phyloP scores from a whole-genome alignment of 2,888 invertebrate species.

The Amblyjoppa fuscipennis region DNA sequence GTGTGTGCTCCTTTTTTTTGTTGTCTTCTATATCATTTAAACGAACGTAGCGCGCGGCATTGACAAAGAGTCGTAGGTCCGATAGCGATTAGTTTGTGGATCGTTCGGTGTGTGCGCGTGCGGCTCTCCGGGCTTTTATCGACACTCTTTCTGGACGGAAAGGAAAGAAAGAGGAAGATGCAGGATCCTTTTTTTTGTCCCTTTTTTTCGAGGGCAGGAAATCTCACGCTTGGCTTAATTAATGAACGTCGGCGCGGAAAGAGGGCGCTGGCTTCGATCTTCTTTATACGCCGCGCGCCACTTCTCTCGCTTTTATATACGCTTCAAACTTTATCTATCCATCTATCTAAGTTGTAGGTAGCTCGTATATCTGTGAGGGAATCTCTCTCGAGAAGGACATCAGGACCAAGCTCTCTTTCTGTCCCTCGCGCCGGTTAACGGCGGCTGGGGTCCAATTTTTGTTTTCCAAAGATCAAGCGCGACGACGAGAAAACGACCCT shows the following conservation, averaged over 20 bases:
- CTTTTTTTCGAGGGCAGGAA: conserved; percentile 73
- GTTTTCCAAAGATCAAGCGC: conserved; percentile 55
- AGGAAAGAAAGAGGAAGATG: conserved; percentile 60
- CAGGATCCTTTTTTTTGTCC: conserved; percentile 39
- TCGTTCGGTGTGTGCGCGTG: conserved; percentile 61
- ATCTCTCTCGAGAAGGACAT: conserved; percentile 49
- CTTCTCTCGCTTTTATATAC: conserved; percentile 45
- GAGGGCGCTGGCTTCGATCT: conserved; percentile 67
- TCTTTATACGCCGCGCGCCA: conserved; percentile 68
- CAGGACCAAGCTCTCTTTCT: conserved; percentile 11
- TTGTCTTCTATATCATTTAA: conserved; percentile 45
- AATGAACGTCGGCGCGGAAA: conserved; percentile 79
- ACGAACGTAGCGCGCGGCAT: conserved; percentile 56
- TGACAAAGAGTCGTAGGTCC: conserved; percentile 61
- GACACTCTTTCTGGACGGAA: conserved; percentile 57
- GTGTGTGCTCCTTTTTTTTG: conserved; percentile 18
- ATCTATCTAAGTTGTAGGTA: conserved; percentile 61
- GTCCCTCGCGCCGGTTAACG: conserved; percentile 4
- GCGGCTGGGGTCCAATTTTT: conserved; percentile 19
- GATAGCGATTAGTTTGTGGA: conserved; percentile 73
- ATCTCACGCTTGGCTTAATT: conserved; percentile 84
- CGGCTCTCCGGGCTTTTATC: conserved; percentile 60
- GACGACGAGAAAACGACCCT: conserved; percentile 14
- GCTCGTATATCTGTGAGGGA: conserved; percentile 52
- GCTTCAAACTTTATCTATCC: conserved; percentile 62